Evolutionary conservation across 2,888 invertebrate species (phyloP).

Genomic region (Dysmachus trigonus): DNA sequence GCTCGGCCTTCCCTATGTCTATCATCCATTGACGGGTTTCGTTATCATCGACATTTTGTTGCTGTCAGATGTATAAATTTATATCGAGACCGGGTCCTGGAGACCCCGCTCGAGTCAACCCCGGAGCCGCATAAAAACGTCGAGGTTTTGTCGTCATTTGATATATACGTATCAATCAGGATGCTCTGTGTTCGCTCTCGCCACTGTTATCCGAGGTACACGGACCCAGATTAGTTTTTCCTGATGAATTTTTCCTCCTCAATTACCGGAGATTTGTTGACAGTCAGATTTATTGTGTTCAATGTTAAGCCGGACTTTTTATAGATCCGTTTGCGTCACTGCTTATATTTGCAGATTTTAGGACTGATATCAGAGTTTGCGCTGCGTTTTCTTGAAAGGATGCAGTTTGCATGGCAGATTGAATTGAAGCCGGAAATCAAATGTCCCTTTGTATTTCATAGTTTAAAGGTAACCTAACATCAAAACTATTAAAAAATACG

Average conservation of each 20-base stretch:
- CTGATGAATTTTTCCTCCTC: slow-evolving; percentile 45
- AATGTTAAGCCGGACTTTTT: slow-evolving; percentile 45
- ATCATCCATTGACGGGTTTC: slow-evolving; percentile 48
- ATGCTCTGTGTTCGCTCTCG: neutral
- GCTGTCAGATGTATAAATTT: slow-evolving; percentile 49
- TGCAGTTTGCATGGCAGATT: neutral
- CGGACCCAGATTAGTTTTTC: slow-evolving; percentile 45
- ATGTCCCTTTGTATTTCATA: neutral
- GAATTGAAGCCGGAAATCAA: neutral
- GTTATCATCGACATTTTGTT: slow-evolving; percentile 46
- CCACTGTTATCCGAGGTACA: slow-evolving; percentile 25
- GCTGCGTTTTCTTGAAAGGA: neutral
- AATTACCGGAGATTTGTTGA: slow-evolving; percentile 49
- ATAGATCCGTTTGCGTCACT: neutral
- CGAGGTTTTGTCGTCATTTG: slow-evolving; percentile 48
- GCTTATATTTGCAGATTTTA: neutral
- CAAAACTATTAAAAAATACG: too few species aligned
- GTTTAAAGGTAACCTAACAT: too few species aligned
- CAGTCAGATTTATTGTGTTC: slow-evolving; percentile 50
- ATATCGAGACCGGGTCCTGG: slow-evolving; percentile 42
- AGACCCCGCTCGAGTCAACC: neutral
- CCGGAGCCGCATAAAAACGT: slow-evolving; percentile 42
- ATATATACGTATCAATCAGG: slow-evolving; percentile 49
- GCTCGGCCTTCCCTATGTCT: slow-evolving; percentile 45
- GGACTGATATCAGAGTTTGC: neutral